These are phyloP conservation scores for Scaptodrosophila lebanonensis DNA, from an alignment of 1,140 invertebrate species.

Conservation along the genomic window DNA sequence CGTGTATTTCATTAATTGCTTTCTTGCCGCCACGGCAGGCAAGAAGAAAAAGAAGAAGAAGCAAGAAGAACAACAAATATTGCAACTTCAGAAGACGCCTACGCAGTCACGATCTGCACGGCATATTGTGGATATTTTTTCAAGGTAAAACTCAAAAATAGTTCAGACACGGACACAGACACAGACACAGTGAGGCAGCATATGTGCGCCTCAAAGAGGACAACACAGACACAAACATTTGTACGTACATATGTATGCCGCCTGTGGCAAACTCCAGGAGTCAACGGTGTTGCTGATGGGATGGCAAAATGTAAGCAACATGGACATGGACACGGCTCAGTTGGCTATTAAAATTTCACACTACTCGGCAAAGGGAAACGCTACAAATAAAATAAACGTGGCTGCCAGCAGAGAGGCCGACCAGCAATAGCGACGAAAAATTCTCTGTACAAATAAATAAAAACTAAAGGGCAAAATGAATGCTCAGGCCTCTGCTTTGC, in stretches of 20 bases:
- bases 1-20: slow-evolving; percentile 34
- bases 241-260: slow-evolving; percentile 29
- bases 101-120: slow-evolving; percentile 22
- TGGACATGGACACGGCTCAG: slow-evolving; percentile 50
- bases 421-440: slow-evolving; percentile 17
- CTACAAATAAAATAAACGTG: slow-evolving; percentile 74
- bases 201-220: slow-evolving; percentile 34
- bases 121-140: slow-evolving; percentile 50
- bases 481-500: not conserved
- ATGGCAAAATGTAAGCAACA: too few relatives aligned
- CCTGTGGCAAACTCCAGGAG: slow-evolving; percentile 31
- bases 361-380: slow-evolving; percentile 71
- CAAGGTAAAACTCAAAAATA: slow-evolving; percentile 71
- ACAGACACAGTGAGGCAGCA: slow-evolving; percentile 39
- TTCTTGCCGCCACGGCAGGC: too few relatives aligned
- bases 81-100: slow-evolving; percentile 17
- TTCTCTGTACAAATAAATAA: slow-evolving; percentile 67
- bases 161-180: slow-evolving; percentile 19
- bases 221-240: too few relatives aligned
- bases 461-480: slow-evolving; percentile 54
- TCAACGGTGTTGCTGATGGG: slow-evolving; percentile 3
- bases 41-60: too few relatives aligned
- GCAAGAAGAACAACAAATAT: too few relatives aligned
- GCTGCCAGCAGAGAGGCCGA: slow-evolving; percentile 30
- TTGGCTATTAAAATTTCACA: slow-evolving; percentile 74